phyloP scores from a whole-genome alignment of 2,888 invertebrate genomes.

The Agonopterix heracliana region DNA sequence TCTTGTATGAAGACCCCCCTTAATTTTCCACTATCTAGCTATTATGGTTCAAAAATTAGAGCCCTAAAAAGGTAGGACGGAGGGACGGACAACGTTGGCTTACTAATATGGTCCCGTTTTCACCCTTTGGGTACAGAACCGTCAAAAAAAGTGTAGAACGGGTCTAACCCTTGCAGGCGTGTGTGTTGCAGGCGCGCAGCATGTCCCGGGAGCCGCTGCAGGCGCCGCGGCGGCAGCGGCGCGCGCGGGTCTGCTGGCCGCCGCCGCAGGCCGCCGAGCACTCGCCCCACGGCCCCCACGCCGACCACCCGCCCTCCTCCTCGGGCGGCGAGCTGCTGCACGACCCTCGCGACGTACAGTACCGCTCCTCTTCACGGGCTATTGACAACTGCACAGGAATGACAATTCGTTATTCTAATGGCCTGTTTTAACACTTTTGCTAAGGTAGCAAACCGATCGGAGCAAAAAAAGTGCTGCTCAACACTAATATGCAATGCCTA shows the following conservation, averaged over 20 bases:
- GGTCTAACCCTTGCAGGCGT: slow-evolving; percentile 80
- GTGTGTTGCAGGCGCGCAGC: slow-evolving; percentile 83
- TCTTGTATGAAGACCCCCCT: no score
- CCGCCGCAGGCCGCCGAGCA: slow-evolving; percentile 59
- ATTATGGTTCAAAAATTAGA: no score
- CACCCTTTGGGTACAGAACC: no score
- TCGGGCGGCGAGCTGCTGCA: slow-evolving; percentile 68
- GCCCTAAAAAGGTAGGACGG: no score
- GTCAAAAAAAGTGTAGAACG: no score
- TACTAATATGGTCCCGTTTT: no score
- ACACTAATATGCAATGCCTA: no score
- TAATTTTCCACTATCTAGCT: no score
- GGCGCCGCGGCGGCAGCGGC: slow-evolving; percentile 67
- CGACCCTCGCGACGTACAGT: slow-evolving; percentile 81
- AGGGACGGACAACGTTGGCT: no score
- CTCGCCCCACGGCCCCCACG: slow-evolving; percentile 50
- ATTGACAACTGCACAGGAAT: slow-evolving; percentile 74
- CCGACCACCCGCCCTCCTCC: slow-evolving; percentile 49
- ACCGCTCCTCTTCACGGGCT: slow-evolving; percentile 87
- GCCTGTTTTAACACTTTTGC: no score
- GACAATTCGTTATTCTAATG: background rate
- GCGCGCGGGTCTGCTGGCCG: slow-evolving; percentile 80
- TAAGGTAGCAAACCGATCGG: no score
- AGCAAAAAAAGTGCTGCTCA: no score
- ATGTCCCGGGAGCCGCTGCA: slow-evolving; percentile 77